Evolutionary conservation across 2,113 vertebrate genomes (phyloP).

Genomic region (Mormyrus iriodes): DNA sequence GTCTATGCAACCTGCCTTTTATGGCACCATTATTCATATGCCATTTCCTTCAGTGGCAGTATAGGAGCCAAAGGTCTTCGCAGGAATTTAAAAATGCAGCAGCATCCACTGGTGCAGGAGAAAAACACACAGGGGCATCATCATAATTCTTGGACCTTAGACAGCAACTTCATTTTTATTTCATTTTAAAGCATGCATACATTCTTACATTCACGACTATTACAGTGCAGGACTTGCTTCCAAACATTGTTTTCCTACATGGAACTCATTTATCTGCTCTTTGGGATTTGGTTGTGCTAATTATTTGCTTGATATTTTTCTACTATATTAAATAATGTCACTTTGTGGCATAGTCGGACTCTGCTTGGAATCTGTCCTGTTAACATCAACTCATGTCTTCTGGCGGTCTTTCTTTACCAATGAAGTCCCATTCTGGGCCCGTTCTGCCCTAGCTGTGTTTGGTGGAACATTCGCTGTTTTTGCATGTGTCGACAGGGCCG

Average conservation of each 20-base stretch:
- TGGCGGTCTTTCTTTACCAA: neutral
- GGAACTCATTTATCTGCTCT: neutral
- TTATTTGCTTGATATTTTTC: slow-evolving; percentile 1
- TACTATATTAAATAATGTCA: neutral
- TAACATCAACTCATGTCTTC: neutral
- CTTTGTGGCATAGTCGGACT: neutral
- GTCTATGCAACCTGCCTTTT: neutral
- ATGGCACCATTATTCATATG: neutral
- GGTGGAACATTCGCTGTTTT: neutral
- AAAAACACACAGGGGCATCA: neutral
- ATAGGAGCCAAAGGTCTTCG: neutral
- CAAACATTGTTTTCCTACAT: slow-evolving; percentile 2
- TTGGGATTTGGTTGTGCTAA: neutral
- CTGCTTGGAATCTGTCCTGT: neutral
- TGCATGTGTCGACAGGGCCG: slow-evolving; percentile 64
- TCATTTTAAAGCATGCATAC: neutral
- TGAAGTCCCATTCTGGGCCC: neutral
- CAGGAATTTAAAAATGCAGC: neutral
- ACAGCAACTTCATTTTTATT: neutral
- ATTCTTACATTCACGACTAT: neutral
- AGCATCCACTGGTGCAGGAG: neutral
- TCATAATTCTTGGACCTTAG: neutral
- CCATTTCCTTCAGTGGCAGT: neutral
- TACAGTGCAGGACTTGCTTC: neutral
- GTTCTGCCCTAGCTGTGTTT: neutral